Base-by-base conservation (phyloP, 2,797 vertebrate genomes). In the Champsocephalus esox region DNA sequence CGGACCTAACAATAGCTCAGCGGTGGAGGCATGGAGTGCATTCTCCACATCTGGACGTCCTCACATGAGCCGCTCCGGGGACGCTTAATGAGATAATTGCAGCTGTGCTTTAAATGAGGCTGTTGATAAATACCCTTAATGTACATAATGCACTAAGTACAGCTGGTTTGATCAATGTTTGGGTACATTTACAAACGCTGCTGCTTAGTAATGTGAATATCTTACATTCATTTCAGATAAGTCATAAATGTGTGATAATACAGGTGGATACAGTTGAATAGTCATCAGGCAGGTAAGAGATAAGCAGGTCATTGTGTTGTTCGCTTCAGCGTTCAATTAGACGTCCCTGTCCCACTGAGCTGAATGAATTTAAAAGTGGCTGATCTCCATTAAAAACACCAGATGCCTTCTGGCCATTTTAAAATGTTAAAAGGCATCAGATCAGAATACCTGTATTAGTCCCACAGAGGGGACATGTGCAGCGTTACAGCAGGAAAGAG, bases 1-100 rank as follows among this genome's bases (percentile, higher is more conserved):
- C n/a, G 64, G 63, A 63, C 49, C 82, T 85, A 81, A 89, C 87
- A 85, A 86, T 85, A 92, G 88, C 83, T 83, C 55, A 11, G 71
- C 43, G 2, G 55, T 52, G 81, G 69, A 77, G 84, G 60, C 63
- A 62, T 76, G 75, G 56, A 52, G 55, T 62, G 76, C 60, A 66
- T 70, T 75, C 13, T 46, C 79, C 45, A 78, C 79, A 88, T 71
- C 66, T 83, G 77, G 70, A 60, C 21, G 66, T 73, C 51, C 61
- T 76, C 71, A 61, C 57, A 28, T 81, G 13, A 79, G 63, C n/a
- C 13, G 79, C 70, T 7, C 68, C 16, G 72, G 71, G 64, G 57
- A 65, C 51, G 64, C 59, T 66, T 38, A 61, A 77, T 61, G 10
- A 64, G 50, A n/a, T 52, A 68, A 67, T 59, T 77, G 44, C 43